Base-by-base conservation (phyloP, 2,113 vertebrate genomes). In the Neolamprologus brichardi region DNA sequence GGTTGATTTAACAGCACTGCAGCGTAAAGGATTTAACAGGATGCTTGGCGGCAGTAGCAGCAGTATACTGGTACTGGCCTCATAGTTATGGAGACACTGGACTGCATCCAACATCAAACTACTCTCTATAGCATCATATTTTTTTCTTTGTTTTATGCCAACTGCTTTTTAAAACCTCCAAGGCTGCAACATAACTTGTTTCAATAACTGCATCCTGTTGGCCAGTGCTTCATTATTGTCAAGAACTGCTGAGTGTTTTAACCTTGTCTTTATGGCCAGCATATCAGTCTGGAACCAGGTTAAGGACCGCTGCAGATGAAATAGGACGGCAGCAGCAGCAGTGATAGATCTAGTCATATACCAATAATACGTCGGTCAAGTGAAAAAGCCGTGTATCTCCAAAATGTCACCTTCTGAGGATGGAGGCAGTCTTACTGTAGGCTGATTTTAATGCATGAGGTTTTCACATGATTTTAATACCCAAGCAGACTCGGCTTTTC, bases 1-100 rank as follows among this genome's bases (percentile, higher is more conserved):
- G 92, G 85, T 91, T 94, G 94, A 94, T 95, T 95, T 95, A 94
- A 93, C 87, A 87, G 87, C 95, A 95, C 94, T 95, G 95, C 95
- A 96, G 94, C 94, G 93, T 86, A 67, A 82, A 87, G 90, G 91
- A 89, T 91, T 95, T 91, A 93, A 93, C 89, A 75, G 90, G 86
- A 83, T 82, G 93, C 41, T 82, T 79, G 64, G 83, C 64, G 64
- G 86, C 81, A 34, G 83, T 18, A 17, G 79, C 44, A 20, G 83
- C 46, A 23, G 83, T 54, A 56, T 70, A 79, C 54, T 14, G 81
- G 70, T 14, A 70, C 56, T 44, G 46, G 53, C 39, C 54, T 7
- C 8, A 25, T 87, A 64, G 85, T 84, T 72, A 75, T 62, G 13
- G 58, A 23, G 62, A 79, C 54, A 15, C 56, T 41, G 82, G 77